Evolutionary conservation across 2,888 invertebrate species (phyloP).

Genomic region (Stenodema calcarata): DNA sequence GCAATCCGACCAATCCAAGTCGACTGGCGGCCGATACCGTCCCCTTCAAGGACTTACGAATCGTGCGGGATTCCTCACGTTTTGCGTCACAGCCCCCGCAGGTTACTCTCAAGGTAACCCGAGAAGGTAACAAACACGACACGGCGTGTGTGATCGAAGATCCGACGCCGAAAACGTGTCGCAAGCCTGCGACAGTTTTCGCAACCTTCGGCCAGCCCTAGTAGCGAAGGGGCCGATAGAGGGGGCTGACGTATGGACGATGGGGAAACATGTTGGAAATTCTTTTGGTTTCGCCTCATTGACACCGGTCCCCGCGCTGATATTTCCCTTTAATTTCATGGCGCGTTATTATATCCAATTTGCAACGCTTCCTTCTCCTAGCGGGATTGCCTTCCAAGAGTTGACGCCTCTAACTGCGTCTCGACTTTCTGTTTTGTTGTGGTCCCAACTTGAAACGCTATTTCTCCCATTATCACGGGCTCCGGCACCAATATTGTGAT

Average conservation of each 20-base stretch:
- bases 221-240: neutral
- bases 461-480: neutral
- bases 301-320: conserved; percentile 9
- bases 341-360: conserved; percentile 43
- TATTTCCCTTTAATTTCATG: conserved; percentile 45
- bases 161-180: conserved; percentile 31
- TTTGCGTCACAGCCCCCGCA: neutral
- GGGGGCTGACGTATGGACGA: neutral
- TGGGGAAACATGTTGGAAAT: conserved; percentile 39
- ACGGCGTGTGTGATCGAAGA: conserved; percentile 19
- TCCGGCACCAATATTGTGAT: neutral
- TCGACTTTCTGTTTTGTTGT: neutral
- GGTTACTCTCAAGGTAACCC: neutral
- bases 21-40: neutral
- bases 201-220: neutral
- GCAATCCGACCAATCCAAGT: neutral
- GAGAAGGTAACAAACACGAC: neutral
- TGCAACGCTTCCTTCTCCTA: conserved; percentile 33
- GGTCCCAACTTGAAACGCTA: neutral
- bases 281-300: conserved; percentile 37
- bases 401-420: conserved; percentile 29
- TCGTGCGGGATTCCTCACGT: neutral
- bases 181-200: conserved; percentile 40
- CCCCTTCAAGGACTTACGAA: neutral
- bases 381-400: conserved; percentile 27